These are phyloP conservation scores for Lycodopsis pacificus DNA, from an alignment of 2,797 vertebrate species.

Conservation along the genomic window DNA sequence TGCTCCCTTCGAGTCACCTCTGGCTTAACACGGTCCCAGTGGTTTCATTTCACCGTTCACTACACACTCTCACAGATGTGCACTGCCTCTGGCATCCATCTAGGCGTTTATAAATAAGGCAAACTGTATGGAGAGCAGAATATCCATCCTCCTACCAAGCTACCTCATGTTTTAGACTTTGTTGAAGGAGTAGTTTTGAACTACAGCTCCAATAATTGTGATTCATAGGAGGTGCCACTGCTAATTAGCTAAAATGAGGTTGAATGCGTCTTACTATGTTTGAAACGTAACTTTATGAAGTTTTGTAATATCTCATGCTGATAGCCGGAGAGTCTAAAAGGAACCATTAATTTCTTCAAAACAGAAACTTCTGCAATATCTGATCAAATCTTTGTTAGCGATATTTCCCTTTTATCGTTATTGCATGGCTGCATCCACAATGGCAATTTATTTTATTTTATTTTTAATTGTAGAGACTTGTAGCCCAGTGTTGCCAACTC, in stretches of 20 bases:
- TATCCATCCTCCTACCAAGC: neutral
- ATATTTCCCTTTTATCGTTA: neutral
- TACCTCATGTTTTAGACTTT: neutral
- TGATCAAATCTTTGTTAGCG: neutral
- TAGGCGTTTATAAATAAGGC: conserved; percentile 23
- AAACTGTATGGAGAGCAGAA: conserved; percentile 4
- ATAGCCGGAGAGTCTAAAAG: no score
- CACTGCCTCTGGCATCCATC: conserved; percentile 28
- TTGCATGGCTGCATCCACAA: no score
- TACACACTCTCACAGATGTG: conserved; percentile 51
- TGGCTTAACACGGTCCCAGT: conserved; percentile 54
- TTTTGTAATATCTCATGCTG: no score
- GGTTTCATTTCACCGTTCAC: conserved; percentile 56
- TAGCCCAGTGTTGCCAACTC: no score
- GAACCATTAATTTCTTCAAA: no score
- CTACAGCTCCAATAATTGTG: neutral
- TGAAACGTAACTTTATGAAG: neutral
- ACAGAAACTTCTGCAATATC: neutral
- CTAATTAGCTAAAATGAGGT: neutral
- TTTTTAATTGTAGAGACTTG: no score
- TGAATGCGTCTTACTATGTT: neutral
- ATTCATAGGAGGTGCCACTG: neutral
- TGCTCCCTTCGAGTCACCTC: conserved; percentile 44
- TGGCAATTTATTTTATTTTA: no score
- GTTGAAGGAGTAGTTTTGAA: neutral